phyloP scores from a whole-genome alignment of 2,888 invertebrate genomes.

The Formica aserva region DNA sequence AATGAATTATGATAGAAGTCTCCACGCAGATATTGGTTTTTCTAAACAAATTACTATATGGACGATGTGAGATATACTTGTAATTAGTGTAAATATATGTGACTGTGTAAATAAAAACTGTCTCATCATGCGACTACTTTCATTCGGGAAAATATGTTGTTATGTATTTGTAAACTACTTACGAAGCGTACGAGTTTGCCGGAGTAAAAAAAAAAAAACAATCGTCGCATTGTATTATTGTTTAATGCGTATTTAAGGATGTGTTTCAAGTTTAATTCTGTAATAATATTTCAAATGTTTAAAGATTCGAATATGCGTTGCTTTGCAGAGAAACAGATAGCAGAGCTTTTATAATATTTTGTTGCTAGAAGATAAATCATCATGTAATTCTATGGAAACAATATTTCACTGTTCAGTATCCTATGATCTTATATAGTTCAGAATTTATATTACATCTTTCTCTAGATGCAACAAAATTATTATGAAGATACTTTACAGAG shows the following conservation, averaged over 20 bases:
- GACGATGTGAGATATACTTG: conserved; percentile 7
- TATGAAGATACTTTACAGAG: not conserved
- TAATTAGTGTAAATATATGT: conserved; percentile 54
- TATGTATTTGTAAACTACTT: not conserved
- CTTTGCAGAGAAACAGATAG: not conserved
- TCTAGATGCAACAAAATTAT: not conserved
- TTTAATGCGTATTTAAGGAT: not conserved
- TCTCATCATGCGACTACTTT: not conserved
- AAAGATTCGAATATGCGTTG: not conserved
- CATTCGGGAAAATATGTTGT: not conserved
- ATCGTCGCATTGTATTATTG: not conserved
- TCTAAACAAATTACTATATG: conserved; percentile 18
- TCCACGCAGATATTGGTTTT: conserved; percentile 8
- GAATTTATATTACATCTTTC: conserved; percentile 10
- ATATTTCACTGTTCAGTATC: not conserved
- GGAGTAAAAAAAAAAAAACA: not conserved
- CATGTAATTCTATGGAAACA: not conserved
- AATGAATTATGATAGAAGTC: not conserved
- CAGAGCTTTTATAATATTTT: not conserved
- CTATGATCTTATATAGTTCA: not conserved
- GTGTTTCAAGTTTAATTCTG: conserved; percentile 15
- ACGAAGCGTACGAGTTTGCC: not conserved
- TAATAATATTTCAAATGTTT: not conserved
- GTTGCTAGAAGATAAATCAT: conserved; percentile 11
- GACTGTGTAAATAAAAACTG: conserved; percentile 34